Percentiles rank a stretch among this genome's conserved stretches.
These are phyloP conservation scores for Myotis findleyi DNA, from an alignment of 2,797 vertebrate species.

Conservation along the genomic window DNA sequence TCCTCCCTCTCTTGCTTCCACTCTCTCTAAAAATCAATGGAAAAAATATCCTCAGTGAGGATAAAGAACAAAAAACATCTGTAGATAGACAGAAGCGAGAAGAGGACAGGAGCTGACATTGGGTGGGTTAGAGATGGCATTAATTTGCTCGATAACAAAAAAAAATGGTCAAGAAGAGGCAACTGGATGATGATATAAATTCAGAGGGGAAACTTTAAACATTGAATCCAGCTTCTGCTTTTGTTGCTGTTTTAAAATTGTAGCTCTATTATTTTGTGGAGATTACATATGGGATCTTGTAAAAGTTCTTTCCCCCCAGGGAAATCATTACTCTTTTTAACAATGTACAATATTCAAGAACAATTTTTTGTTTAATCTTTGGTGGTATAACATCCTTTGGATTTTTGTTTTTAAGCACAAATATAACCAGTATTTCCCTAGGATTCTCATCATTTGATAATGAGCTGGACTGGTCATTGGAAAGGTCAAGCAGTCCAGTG, in stretches of 20 bases:
- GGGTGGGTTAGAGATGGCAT: neutral
- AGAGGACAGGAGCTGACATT: neutral
- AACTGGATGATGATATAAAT: neutral
- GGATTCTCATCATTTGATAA: neutral
- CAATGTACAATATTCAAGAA: neutral
- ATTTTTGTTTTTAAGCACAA: slow-evolving; percentile 12
- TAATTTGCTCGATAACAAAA: neutral
- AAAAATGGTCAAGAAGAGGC: neutral
- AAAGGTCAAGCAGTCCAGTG: neutral
- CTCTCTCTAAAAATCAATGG: neutral
- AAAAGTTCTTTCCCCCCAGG: neutral
- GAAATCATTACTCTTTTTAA: slow-evolving; percentile 17
- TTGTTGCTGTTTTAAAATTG: slow-evolving; percentile 43
- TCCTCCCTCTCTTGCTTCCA: neutral
- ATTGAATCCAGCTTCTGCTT: neutral
- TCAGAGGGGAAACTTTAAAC: neutral
- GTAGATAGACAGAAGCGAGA: neutral
- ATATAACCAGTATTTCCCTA: neutral
- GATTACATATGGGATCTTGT: neutral
- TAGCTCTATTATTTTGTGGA: slow-evolving; percentile 34
- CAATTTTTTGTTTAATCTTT: slow-evolving; percentile 3
- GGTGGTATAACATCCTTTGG: neutral
- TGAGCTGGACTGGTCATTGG: neutral
- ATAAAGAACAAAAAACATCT: neutral
- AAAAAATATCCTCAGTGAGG: neutral